Percentiles rank a stretch among this genome's conserved stretches.
Conservation (phyloP, 2,888 invertebrate species). For the Esperia sulphurella region DNA sequence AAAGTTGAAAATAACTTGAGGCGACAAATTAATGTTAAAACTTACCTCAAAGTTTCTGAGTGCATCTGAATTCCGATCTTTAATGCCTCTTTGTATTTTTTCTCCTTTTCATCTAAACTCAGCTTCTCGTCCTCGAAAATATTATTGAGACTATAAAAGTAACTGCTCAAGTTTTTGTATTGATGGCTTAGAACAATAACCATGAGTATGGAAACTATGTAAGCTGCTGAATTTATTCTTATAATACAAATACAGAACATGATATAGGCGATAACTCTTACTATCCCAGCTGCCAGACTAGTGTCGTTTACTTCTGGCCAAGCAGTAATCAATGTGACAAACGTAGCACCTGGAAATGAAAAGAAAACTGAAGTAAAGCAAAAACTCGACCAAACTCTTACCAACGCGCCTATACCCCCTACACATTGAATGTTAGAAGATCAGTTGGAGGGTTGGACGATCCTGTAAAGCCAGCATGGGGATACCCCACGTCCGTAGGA, state of each 20-base stretch:
- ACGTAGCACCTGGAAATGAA: slow-evolving; percentile 12
- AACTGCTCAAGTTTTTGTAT: background rate
- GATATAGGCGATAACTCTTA: slow-evolving; percentile 23
- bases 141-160: background rate
- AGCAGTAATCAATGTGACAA: slow-evolving; percentile 31
- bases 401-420: no score
- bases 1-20: no score
- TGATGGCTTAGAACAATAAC: background rate
- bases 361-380: no score
- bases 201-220: background rate
- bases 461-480: no score
- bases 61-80: slow-evolving; percentile 47
- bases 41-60: slow-evolving; percentile 41
- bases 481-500: no score
- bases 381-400: no score
- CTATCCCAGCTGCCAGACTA: slow-evolving; percentile 20
- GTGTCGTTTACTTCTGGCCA: slow-evolving; percentile 37
- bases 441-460: no score
- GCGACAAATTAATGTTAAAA: no score
- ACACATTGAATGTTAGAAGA: no score
- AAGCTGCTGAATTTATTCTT: background rate
- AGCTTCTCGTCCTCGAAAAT: slow-evolving; percentile 8
- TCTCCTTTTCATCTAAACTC: slow-evolving; percentile 35
- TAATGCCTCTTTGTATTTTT: slow-evolving; percentile 33
- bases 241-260: slow-evolving; percentile 8